phyloP scores from a whole-genome alignment of 1,140 invertebrate genomes.

The Listronotus bonariensis region DNA sequence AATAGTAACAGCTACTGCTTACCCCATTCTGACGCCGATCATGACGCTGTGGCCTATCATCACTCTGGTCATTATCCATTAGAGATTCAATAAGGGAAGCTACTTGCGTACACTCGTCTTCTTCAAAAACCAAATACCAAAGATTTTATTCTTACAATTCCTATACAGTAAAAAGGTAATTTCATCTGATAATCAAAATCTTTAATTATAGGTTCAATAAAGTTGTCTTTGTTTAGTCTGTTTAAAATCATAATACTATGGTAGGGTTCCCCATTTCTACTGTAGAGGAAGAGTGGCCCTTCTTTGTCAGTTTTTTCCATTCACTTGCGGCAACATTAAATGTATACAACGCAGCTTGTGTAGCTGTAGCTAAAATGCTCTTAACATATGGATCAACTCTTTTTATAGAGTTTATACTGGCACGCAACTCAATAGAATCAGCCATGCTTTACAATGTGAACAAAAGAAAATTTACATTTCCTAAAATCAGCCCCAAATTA shows the following conservation, averaged over 20 bases:
- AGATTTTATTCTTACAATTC: conserved; percentile 80
- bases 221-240: conserved; percentile 85
- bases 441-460: conserved; percentile 16
- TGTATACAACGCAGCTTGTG: conserved; percentile 89
- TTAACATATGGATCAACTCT: conserved; percentile 90
- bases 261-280: conserved; percentile 81
- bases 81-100: conserved; percentile 72
- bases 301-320: conserved; percentile 93
- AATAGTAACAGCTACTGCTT: too few relatives aligned
- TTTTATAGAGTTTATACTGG: conserved; percentile 90
- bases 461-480: too few relatives aligned
- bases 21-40: conserved; percentile 28
- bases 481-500: too few relatives aligned
- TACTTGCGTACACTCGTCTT: conserved; percentile 83
- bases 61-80: conserved; percentile 63
- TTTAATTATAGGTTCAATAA: conserved; percentile 87
- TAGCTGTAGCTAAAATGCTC: conserved; percentile 86
- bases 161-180: conserved; percentile 86
- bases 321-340: conserved; percentile 80
- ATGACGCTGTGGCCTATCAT: conserved; percentile 47
- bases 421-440: conserved; percentile 76
- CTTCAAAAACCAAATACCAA: conserved; percentile 94
- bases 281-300: conserved; percentile 90
- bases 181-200: conserved; percentile 87
- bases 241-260: conserved; percentile 94